Base-by-base conservation (phyloP, 2,888 invertebrate genomes). In the Apodemia zela region DNA sequence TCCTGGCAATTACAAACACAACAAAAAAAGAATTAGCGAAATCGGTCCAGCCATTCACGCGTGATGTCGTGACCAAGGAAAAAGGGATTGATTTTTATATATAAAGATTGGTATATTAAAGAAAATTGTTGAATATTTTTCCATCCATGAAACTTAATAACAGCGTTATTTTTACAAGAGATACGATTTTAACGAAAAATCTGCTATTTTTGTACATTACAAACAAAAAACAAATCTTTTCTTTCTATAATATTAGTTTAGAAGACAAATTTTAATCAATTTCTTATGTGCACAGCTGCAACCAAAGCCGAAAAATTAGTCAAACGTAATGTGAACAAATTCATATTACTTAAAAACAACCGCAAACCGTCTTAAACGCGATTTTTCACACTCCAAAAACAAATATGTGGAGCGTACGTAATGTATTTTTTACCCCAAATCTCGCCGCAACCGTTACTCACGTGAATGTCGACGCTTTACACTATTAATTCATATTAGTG, bases 301-400 rank as follows among this genome's bases (percentile, higher is more conserved):
- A 73, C 69, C 65, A 73, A 68, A 75, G 76, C 77, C 76, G 71
- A 72, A 75, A 77, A 82, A 86, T 85, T 80, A 83, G 81, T 81
- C 80, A 80, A 47, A 79, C 75, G 70, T 89, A 88, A 89, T 85
- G 81, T 80, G 74, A 78, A 82, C 87, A 82, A 85, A 90, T 90
- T 87, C 83, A 79, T 90, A 86, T 84, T 82, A 80, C 86, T 88
- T 87, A 86, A 85, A 47, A 80, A 77, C 71, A 65, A 85, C 88
- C 88, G 79, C 89, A 84, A 79, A 86, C 85, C 85, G 78, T 77
- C 82, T 78, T 79, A 84, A 89, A 87, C 80, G 76, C 81, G 77
- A 91, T 91, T 90, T 84, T 90, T 90, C 89, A 91, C 87, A 88
- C 81, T 82, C 77, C 75, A 84, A 86, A 86, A 85, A 84, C 82